A percentile compares a stretch with the other conserved stretches of the same genome.
These are phyloP conservation scores for Torymus tubicola DNA, from an alignment of 2,888 invertebrate genomes.

Conservation along the genomic window DNA sequence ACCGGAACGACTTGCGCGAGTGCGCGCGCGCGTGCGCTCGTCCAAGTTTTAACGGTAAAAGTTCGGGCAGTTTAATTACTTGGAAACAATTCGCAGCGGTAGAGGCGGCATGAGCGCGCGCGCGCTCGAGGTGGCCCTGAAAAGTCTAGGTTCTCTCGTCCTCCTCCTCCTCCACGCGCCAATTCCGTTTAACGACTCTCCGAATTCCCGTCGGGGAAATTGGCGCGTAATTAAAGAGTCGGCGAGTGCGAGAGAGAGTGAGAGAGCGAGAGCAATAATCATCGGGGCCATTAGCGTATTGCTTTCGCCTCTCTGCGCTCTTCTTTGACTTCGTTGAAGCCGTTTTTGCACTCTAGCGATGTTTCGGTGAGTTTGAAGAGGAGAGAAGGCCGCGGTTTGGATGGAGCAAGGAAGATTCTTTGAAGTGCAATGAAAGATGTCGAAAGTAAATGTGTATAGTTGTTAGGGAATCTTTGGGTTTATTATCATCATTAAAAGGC, in stretches of 20 bases:
- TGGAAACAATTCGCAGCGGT: conserved; percentile 71
- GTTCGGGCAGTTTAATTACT: conserved; percentile 74
- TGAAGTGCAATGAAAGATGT: too few relatives aligned
- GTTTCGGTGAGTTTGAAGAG: too few relatives aligned
- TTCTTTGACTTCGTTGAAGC: neutral
- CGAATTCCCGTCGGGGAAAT: conserved; percentile 42
- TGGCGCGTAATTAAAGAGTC: conserved; percentile 49
- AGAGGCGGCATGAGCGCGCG: neutral
- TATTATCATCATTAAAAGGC: too few relatives aligned
- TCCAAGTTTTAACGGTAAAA: conserved; percentile 73
- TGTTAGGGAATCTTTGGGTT: too few relatives aligned
- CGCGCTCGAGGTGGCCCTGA: conserved; percentile 32
- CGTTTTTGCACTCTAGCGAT: too few relatives aligned
- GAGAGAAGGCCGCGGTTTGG: too few relatives aligned
- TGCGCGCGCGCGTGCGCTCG: neutral
- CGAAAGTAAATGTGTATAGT: too few relatives aligned
- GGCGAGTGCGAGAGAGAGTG: neutral
- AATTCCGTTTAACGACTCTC: conserved; percentile 53
- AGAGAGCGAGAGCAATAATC: conserved; percentile 6
- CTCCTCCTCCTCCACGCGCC: neutral
- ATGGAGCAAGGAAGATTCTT: too few relatives aligned
- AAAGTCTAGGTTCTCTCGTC: conserved; percentile 9
- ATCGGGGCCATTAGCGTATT: conserved; percentile 27
- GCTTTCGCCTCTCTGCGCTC: neutral
- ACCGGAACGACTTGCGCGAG: neutral